These are phyloP conservation scores for Drosophila melanica DNA, from an alignment of 1,140 invertebrate species.

Conservation along the genomic window DNA sequence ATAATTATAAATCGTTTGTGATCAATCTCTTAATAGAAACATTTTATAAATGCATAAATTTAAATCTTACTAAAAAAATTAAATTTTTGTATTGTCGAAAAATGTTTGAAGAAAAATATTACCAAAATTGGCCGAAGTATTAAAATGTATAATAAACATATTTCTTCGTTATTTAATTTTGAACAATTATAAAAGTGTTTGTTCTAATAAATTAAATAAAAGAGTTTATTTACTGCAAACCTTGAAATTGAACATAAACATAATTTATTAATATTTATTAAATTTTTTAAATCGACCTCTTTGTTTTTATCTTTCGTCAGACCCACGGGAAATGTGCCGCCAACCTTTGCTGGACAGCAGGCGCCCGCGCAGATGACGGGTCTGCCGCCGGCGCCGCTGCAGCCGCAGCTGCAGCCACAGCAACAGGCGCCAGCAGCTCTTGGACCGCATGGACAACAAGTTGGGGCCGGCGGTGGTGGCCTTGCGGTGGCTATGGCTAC, in stretches of 20 bases:
- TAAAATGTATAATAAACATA: too few relatives aligned
- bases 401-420: slow-evolving; percentile 19
- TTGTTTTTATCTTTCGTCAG: slow-evolving; percentile 18
- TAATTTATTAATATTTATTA: not conserved
- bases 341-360: slow-evolving; percentile 60
- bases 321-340: slow-evolving; percentile 64
- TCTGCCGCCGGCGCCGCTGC: slow-evolving; percentile 52
- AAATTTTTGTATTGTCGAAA: too few relatives aligned
- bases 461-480: slow-evolving; percentile 20
- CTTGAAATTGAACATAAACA: not conserved
- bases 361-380: slow-evolving; percentile 58
- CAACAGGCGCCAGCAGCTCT: slow-evolving; percentile 26
- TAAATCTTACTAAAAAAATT: too few relatives aligned
- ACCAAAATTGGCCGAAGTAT: too few relatives aligned
- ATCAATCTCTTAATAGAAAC: too few relatives aligned
- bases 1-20: not conserved
- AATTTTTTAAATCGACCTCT: not conserved
- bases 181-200: too few relatives aligned
- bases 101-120: too few relatives aligned
- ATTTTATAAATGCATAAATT: too few relatives aligned
- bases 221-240: too few relatives aligned
- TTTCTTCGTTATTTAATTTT: too few relatives aligned
- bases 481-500: slow-evolving; percentile 77
- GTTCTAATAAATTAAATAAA: too few relatives aligned
- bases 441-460: slow-evolving; percentile 35